These are phyloP conservation scores for Gymnothorax reevesii DNA, from an alignment of 2,797 vertebrate genomes.

Conservation along the genomic window DNA sequence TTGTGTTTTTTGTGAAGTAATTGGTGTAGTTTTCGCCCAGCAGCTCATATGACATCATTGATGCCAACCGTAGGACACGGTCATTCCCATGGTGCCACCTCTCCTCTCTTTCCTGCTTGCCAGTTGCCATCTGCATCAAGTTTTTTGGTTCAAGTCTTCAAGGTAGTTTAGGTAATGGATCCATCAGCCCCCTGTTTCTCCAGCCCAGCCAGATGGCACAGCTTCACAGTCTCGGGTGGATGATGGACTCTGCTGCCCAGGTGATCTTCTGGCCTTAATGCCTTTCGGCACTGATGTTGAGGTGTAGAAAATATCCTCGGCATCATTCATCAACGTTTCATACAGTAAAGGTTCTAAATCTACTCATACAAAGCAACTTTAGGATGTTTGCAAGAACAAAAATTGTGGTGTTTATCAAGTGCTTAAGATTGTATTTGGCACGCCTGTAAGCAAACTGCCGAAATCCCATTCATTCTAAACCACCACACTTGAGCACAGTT, in stretches of 20 bases:
- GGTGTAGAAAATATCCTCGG: not conserved
- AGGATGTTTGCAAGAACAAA: too few relatives aligned
- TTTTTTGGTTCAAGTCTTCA: not conserved
- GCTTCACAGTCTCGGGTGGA: not conserved
- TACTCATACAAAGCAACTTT: too few relatives aligned
- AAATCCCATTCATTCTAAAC: too few relatives aligned
- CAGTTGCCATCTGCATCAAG: not conserved
- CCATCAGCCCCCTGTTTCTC: not conserved
- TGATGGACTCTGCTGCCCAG: not conserved
- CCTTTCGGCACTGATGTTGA: not conserved
- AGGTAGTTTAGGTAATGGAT: not conserved
- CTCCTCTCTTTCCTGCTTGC: not conserved
- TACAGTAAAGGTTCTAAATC: too few relatives aligned
- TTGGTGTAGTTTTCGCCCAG: not conserved
- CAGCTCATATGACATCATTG: not conserved
- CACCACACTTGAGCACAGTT: too few relatives aligned
- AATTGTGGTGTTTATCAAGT: too few relatives aligned
- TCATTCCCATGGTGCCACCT: not conserved
- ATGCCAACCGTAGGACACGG: not conserved
- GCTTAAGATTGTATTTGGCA: too few relatives aligned
- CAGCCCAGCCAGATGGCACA: not conserved
- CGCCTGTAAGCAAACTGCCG: too few relatives aligned
- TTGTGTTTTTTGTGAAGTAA: too few relatives aligned
- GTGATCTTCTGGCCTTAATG: not conserved
- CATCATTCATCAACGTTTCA: too few relatives aligned